These are phyloP conservation scores for Mylabris phalerata DNA, from an alignment of 1,140 invertebrate genomes.

Conservation along the genomic window DNA sequence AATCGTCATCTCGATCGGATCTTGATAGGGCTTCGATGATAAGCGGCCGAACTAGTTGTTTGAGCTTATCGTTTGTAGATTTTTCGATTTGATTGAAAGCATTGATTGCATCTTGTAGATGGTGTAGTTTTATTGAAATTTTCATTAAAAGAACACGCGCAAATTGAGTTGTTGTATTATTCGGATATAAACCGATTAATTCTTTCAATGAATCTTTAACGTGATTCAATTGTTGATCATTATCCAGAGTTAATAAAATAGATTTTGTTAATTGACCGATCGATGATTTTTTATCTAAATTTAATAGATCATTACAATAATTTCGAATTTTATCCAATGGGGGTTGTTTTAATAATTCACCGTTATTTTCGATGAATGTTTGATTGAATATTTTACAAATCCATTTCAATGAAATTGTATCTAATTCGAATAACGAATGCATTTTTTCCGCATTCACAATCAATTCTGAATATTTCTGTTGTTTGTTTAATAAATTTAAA, in stretches of 20 bases:
- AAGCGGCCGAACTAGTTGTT: constrained; percentile 32
- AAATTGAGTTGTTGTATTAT: constrained; percentile 26
- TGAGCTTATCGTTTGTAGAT: constrained; percentile 35
- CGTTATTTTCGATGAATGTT: constrained; percentile 35
- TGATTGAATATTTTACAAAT: constrained; percentile 55
- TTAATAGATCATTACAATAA: constrained; percentile 44
- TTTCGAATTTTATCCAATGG: constrained; percentile 41
- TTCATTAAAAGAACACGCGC: constrained; percentile 46
- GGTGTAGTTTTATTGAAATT: constrained; percentile 50
- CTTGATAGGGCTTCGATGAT: constrained; percentile 39
- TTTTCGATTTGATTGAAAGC: constrained; percentile 40
- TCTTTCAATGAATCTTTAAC: constrained; percentile 25
- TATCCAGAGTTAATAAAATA: constrained; percentile 48
- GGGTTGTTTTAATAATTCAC: constrained; percentile 33
- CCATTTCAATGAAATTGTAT: constrained; percentile 51
- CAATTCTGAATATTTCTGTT: constrained; percentile 42
- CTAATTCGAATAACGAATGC: constrained; percentile 44
- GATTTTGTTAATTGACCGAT: constrained; percentile 55
- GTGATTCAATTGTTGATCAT: constrained; percentile 46
- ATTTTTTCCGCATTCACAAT: constrained; percentile 48
- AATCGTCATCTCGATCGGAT: constrained; percentile 44
- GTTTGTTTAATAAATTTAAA: constrained; percentile 49
- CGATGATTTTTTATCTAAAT: constrained; percentile 50
- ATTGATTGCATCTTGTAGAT: constrained; percentile 52
- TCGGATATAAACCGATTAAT: constrained; percentile 17